phyloP scores from a whole-genome alignment of 2,888 invertebrate genomes.

The Abscondita cerata region DNA sequence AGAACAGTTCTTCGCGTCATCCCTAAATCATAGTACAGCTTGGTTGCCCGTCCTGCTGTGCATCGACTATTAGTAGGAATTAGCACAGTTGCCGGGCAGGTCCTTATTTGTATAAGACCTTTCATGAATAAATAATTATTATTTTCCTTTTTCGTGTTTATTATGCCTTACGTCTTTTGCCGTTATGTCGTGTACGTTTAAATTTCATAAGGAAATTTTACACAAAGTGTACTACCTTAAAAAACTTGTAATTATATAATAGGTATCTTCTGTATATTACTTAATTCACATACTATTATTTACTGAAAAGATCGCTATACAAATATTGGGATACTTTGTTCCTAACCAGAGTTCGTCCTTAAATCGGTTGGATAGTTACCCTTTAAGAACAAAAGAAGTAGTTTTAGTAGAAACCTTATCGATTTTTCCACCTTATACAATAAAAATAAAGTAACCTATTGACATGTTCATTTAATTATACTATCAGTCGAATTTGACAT shows the following conservation, averaged over 20 bases:
- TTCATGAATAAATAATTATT: slow-evolving; percentile 39
- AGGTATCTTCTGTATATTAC: too few species aligned
- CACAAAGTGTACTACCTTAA: background rate
- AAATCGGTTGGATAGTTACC: background rate
- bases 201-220: slow-evolving; percentile 23
- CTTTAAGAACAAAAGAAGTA: slow-evolving; percentile 10
- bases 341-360: slow-evolving; percentile 1
- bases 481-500: too few species aligned
- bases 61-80: slow-evolving; percentile 47
- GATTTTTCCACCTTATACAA: slow-evolving; percentile 1
- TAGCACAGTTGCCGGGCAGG: slow-evolving; percentile 39
- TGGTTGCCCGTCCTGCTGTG: slow-evolving; percentile 40
- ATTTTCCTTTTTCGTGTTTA: slow-evolving; percentile 28
- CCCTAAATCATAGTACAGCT: slow-evolving; percentile 44
- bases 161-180: slow-evolving; percentile 23
- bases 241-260: too few species aligned
- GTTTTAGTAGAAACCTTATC: background rate
- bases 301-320: too few species aligned
- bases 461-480: too few species aligned
- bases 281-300: too few species aligned
- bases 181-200: slow-evolving; percentile 23
- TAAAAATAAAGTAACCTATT: background rate
- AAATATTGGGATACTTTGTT: too few species aligned
- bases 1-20: slow-evolving; percentile 41
- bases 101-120: slow-evolving; percentile 33